These are phyloP conservation scores for Callimorpha dominula DNA, from an alignment of 2,888 invertebrate genomes.

Conservation along the genomic window DNA sequence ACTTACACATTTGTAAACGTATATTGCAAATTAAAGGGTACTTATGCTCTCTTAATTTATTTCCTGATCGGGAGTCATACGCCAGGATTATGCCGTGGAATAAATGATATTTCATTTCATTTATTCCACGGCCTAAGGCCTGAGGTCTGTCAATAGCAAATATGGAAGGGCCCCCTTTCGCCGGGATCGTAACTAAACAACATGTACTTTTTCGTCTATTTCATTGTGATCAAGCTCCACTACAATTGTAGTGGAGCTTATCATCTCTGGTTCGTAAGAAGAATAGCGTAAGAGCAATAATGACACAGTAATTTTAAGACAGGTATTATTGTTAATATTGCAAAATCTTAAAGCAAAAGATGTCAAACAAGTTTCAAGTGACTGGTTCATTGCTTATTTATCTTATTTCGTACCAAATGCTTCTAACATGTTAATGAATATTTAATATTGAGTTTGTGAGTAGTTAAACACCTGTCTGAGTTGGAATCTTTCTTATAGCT, in stretches of 20 bases:
- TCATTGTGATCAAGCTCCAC: background rate
- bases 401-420: background rate
- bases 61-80: too few species aligned
- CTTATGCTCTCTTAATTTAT: too few species aligned
- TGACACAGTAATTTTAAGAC: background rate
- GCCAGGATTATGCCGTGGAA: too few species aligned
- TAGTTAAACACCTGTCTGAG: too few species aligned
- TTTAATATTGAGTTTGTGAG: slow-evolving; percentile 8
- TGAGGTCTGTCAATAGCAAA: too few species aligned
- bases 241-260: background rate
- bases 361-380: slow-evolving; percentile 24
- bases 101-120: too few species aligned
- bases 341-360: slow-evolving; percentile 30
- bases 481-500: too few species aligned
- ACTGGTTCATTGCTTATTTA: background rate
- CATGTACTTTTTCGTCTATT: background rate
- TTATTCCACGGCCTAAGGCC: too few species aligned
- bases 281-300: background rate
- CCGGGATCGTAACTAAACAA: too few species aligned
- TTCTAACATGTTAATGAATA: slow-evolving; percentile 12
- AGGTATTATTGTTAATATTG: background rate
- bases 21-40: too few species aligned
- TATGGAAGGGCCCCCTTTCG: too few species aligned
- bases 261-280: background rate
- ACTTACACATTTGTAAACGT: too few species aligned